Evolutionary conservation across 92 coral and sea anemone genomes (phyloP).

Genomic region (Blastomussa wellsi): DNA sequence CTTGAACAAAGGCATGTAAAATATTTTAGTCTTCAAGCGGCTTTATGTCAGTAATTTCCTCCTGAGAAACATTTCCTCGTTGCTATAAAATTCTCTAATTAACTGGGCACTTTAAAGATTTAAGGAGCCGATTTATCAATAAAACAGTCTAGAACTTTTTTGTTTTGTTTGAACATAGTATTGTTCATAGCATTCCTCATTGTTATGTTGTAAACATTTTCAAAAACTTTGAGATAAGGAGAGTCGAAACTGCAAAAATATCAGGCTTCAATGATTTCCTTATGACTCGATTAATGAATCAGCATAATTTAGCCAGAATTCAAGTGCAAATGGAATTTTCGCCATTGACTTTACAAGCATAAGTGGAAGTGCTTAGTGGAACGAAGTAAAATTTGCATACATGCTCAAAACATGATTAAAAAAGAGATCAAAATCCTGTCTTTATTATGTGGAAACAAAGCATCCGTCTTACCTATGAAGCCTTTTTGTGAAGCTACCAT

Average conservation of each 20-base stretch:
- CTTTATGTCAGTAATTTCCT: not conserved
- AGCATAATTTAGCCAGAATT: not conserved
- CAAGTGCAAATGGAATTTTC: conserved; percentile 8
- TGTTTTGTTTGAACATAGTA: conserved; percentile 12
- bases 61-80: not conserved
- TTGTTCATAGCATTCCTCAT: not conserved
- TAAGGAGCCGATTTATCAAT: not conserved
- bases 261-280: not conserved
- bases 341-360: not conserved
- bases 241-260: not conserved
- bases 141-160: not conserved
- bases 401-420: conserved; percentile 7
- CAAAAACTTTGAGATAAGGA: not conserved
- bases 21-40: not conserved
- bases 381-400: not conserved
- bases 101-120: not conserved
- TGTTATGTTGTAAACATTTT: conserved; percentile 2
- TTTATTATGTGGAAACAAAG: not conserved
- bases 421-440: conserved; percentile 3
- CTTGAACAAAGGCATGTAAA: not conserved
- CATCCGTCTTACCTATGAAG: conserved; percentile 57
- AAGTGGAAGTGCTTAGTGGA: no score
- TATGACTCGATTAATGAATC: not conserved
- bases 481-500: conserved; percentile 92
- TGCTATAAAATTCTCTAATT: not conserved